Percentiles rank a stretch among this genome's conserved stretches.
phyloP scores from a whole-genome alignment of 2,797 vertebrate species.

The Chlorospingus semifuscus region DNA sequence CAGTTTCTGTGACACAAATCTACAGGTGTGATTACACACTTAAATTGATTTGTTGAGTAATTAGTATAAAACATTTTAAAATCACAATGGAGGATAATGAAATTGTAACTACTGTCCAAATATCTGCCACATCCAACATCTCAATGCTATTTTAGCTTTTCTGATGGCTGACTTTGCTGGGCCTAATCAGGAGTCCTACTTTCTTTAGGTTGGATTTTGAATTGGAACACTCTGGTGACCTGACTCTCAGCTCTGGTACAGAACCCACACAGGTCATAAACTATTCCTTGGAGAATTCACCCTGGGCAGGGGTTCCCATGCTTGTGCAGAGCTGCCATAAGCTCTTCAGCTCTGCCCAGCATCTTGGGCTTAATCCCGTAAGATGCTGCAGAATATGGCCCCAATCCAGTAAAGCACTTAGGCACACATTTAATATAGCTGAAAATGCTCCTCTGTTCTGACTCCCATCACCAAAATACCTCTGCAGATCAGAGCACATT shows the following conservation, averaged over 20 bases:
- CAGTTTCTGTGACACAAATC: neutral
- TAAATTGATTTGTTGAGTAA: neutral
- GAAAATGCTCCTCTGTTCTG: neutral
- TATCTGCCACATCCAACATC: neutral
- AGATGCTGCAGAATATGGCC: conserved; percentile 44
- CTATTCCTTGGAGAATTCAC: neutral
- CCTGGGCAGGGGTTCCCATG: neutral
- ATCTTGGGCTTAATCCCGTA: conserved; percentile 21
- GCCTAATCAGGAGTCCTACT: neutral
- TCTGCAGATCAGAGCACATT: neutral
- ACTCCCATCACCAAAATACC: neutral
- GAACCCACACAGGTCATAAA: neutral
- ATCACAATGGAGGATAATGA: neutral
- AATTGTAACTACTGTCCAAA: neutral
- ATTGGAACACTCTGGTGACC: neutral
- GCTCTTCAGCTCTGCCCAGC: conserved; percentile 14
- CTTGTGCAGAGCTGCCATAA: conserved; percentile 6
- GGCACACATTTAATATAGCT: neutral
- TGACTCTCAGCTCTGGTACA: neutral
- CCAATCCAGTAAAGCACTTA: conserved; percentile 57
- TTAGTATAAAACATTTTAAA: neutral
- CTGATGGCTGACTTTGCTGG: neutral
- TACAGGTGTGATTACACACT: neutral
- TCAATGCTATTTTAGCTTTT: neutral
- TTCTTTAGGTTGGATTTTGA: neutral